These are phyloP conservation scores for Falco columbarius DNA, from an alignment of 2,797 vertebrate genomes.

Conservation along the genomic window DNA sequence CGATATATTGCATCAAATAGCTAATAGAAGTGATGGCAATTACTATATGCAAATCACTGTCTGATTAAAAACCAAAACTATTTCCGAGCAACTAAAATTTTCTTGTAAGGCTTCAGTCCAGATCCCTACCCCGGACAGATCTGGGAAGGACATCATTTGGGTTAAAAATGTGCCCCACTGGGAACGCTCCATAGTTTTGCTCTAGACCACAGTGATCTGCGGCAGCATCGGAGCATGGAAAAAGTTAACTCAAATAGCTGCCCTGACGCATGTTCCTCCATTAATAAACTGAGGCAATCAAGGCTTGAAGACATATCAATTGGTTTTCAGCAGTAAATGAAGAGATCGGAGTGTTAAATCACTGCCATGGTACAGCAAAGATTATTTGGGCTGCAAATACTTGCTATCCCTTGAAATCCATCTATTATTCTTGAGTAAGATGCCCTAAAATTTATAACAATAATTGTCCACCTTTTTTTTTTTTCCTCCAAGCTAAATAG, in stretches of 20 bases:
- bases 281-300: background rate
- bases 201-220: background rate
- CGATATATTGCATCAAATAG: background rate
- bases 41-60: background rate
- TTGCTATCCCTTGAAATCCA: background rate
- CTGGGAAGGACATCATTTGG: background rate
- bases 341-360: background rate
- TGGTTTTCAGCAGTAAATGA: background rate
- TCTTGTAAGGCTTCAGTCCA: background rate
- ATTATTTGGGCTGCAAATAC: background rate
- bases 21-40: background rate
- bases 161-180: background rate
- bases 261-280: background rate
- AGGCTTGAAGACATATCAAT: background rate
- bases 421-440: background rate
- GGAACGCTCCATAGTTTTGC: background rate
- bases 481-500: background rate
- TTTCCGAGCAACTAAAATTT: background rate
- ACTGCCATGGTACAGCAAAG: background rate
- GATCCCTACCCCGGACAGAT: background rate
- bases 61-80: background rate
- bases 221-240: background rate
- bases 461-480: background rate
- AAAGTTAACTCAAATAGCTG: background rate
- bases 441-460: background rate